Conservation (phyloP, 2,797 vertebrate genomes). For the Squalus acanthias region DNA sequence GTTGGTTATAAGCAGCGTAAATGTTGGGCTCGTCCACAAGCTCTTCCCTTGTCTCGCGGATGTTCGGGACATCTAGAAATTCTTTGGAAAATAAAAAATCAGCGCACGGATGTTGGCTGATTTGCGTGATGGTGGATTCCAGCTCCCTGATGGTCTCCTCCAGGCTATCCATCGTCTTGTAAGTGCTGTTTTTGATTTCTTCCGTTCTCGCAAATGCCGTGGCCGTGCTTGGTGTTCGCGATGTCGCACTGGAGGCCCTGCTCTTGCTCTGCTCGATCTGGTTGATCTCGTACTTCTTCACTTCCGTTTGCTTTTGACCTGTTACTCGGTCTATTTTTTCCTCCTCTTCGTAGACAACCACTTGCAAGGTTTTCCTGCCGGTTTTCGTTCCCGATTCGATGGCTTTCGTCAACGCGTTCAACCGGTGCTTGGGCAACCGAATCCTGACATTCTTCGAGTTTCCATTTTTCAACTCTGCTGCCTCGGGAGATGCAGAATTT, state of each 20-base stretch:
- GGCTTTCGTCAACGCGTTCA: neutral
- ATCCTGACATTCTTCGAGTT: fast-evolving
- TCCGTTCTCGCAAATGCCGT: slow-evolving; percentile 18
- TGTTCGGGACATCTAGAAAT: neutral
- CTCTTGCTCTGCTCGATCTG: neutral
- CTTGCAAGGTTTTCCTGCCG: fast-evolving
- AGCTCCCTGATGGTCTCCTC: slow-evolving; percentile 85
- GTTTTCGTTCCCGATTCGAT: fast-evolving
- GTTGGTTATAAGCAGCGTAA: neutral
- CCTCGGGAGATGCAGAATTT: neutral
- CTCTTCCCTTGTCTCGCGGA: neutral
- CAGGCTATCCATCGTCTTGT: slow-evolving; percentile 73
- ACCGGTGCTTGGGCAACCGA: neutral
- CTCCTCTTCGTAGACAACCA: fast-evolving
- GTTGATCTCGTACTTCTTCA: slow-evolving; percentile 4
- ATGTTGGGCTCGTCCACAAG: fast-evolving
- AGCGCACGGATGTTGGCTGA: slow-evolving; percentile 57
- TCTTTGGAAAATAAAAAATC: slow-evolving; percentile 45
- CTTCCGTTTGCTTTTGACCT: fast-evolving
- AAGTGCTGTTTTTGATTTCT: slow-evolving; percentile 66
- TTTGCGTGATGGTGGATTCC: slow-evolving; percentile 77
- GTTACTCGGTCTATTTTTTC: fast-evolving
- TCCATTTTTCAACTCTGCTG: fast-evolving
- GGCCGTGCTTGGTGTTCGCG: neutral
- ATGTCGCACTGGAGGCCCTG: neutral